Evolutionary conservation across 2,797 vertebrate species (phyloP).

Genomic region (Salmo trutta): DNA sequence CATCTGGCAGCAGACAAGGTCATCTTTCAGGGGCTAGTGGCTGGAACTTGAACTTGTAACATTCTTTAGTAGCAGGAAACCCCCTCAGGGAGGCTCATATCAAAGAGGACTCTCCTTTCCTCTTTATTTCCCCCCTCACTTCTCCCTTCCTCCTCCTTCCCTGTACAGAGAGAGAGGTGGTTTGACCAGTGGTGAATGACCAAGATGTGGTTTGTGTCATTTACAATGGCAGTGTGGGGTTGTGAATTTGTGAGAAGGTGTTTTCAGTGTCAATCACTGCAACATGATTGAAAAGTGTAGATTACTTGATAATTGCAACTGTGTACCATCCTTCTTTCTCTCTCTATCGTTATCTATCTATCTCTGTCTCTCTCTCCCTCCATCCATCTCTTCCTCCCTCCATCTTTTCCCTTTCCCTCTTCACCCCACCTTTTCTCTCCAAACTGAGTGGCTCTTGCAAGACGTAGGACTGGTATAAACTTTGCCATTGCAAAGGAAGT

Average conservation of each 20-base stretch:
- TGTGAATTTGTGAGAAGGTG: neutral
- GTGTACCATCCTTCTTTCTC: neutral
- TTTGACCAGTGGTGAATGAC: constrained; percentile 29
- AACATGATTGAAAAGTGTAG: neutral
- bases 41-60: constrained; percentile 72
- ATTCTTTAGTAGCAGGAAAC: constrained; percentile 58
- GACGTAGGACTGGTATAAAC: too few species aligned
- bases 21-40: constrained; percentile 72
- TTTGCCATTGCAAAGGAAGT: too few species aligned
- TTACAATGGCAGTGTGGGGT: neutral
- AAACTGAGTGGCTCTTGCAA: neutral
- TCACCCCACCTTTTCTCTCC: neutral
- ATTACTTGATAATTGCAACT: neutral
- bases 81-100: constrained; percentile 67
- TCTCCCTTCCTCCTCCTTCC: constrained; percentile 16
- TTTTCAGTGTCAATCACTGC: neutral
- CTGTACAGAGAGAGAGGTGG: constrained; percentile 28
- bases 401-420: too few species aligned
- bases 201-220: neutral
- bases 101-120: constrained; percentile 61
- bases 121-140: constrained; percentile 46
- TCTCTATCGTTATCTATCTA: neutral
- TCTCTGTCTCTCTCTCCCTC: neutral
- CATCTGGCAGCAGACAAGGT: constrained; percentile 57
- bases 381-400: neutral